A percentile compares a stretch with the other conserved stretches of the same genome.
phyloP scores from a whole-genome alignment of 2,888 invertebrate species.

The Uropetala carovei region DNA sequence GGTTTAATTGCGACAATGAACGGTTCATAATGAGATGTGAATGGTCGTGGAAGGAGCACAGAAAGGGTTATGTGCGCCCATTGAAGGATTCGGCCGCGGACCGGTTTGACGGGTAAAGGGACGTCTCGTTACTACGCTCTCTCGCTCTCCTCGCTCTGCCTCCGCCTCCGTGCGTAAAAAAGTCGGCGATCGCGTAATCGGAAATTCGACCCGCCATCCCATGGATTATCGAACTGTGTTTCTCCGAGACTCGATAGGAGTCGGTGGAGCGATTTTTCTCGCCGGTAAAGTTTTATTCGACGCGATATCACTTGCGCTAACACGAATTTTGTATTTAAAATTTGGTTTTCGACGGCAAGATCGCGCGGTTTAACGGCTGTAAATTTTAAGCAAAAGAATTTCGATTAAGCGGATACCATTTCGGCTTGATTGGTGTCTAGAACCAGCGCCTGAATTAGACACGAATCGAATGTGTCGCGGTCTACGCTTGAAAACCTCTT shows the following conservation, averaged over 20 bases:
- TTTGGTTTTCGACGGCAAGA: no score
- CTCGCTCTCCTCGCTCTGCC: background rate
- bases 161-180: slow-evolving; percentile 9
- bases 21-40: slow-evolving; percentile 64
- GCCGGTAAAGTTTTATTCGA: no score
- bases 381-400: no score
- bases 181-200: background rate
- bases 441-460: no score
- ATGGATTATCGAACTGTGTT: background rate
- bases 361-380: no score
- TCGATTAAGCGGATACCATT: no score
- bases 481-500: no score
- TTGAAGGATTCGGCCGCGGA: slow-evolving; percentile 32
- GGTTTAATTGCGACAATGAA: slow-evolving; percentile 58
- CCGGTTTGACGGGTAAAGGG: slow-evolving; percentile 40
- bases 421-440: no score
- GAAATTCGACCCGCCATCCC: background rate
- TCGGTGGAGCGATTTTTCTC: no score
- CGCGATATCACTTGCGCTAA: no score
- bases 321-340: no score
- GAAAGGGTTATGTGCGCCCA: background rate
- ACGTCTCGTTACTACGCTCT: background rate
- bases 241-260: background rate
- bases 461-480: no score
- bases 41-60: slow-evolving; percentile 46